Base-by-base conservation (phyloP, 2,888 invertebrate genomes). In the Dermolepida albohirtum region DNA sequence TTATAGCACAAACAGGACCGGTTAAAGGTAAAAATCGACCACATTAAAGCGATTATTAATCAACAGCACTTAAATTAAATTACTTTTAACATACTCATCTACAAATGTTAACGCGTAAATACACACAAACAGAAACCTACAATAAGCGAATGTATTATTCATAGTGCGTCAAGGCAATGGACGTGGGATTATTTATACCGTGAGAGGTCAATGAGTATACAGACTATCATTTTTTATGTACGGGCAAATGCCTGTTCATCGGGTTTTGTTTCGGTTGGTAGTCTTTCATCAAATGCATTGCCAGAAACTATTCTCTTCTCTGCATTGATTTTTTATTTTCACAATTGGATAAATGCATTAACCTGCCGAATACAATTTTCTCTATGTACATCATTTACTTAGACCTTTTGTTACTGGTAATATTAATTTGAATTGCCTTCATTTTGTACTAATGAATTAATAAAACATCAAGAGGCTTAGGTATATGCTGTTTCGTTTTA, bases 181-280 rank as follows among this genome's bases (percentile, higher is more conserved):
- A 59, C 59, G 44, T 59, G 44, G 59, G 59, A 59, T 59, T 59
- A 47, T 59, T 59, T 59, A 59, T 59, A 44, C 59, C 27, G 44
- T 29, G 44, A 34, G 59, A 59, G 59, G 59, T 59, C 59, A 59
- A 59, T 44, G 44, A 34, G 34, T 44, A 59, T 44, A 47, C 47
- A 43, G 44, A 47, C 29, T 59, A 59, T 59, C 59, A 59, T 59
- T 59, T 59, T 59, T 59, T 59, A 59, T 59, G 59, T 59, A 59
- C 59, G 59, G 44, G 27, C 29, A 59, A 44, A 59, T 29, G 59
- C 44, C 8, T 44, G 59, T 29, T 59, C 44, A 59, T 59, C 59
- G 40, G 29, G 29, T 59, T 10, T 44, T 59, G 44, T 29, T 44
- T 34, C 34, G 6, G 34, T 34, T 1, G 34, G 34, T 34, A 34